Base-by-base conservation (phyloP, 2,888 invertebrate species). In the Venustoraphidia nigricollis region DNA sequence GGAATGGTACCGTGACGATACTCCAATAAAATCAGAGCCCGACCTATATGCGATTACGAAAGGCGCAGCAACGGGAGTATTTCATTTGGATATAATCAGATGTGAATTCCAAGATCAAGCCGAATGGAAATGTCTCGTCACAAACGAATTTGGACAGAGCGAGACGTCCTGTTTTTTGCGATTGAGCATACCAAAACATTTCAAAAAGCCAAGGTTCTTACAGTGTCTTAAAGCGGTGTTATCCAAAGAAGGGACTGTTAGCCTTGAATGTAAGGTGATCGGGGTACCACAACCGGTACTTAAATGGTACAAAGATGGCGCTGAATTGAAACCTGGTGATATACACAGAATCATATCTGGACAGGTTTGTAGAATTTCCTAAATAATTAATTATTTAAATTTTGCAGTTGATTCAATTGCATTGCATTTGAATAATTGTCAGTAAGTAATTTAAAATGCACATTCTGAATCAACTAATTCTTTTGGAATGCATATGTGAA, bases 241-340 rank as follows among this genome's bases (percentile, higher is more conserved):
- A 13, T 88, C 89, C 0, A 87, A 90, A 53, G 89, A 89, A 65
- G 86, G 91, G 0, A 88, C 91, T 9, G 92, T 92, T 1, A 91
- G 91, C 66, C 72, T 92, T 51, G 92, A 92, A 64, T 92, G 92
- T 64, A 92, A 92, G 69, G 90, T 91, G 1, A 90, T 91, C 50
- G 91, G 91, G 8, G 89, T 91, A 2, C 91, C 91, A 0, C 90
- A 90, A 60, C 91, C 91, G 0, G 71, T 81, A n/a, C 68, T 92
- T 0, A 90, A 88, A 60, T 92, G 92, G 92, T 92, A 87, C 62
- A 92, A 92, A 66, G 92, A 92, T 62, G 91, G 90, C 0, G 79
- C 83, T 47, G 90, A 91, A 61, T 64, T 92, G 1, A 90, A 90
- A 61, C 87, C 92, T 0, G 92, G 92, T 0, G 92, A 92, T 61